Conservation (phyloP, 2,797 vertebrate genomes). For the Pangasius djambal region DNA sequence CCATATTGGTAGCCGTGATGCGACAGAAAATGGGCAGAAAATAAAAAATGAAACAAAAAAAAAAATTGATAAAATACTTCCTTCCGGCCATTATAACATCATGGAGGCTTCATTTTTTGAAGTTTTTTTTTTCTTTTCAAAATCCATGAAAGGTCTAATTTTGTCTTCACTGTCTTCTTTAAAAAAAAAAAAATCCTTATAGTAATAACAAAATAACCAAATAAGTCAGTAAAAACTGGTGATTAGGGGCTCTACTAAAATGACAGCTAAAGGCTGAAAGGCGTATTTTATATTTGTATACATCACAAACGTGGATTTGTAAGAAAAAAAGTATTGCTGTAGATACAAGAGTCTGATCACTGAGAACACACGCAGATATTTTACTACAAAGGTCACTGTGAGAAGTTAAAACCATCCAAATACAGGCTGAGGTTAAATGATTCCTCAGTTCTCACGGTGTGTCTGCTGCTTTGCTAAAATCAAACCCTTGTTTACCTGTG, state of each 20-base stretch:
- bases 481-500: constrained; percentile 13
- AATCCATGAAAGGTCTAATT: neutral
- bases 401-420: neutral
- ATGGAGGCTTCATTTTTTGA: neutral
- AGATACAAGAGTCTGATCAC: neutral
- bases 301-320: neutral
- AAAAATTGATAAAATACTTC: neutral
- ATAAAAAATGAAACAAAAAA: neutral
- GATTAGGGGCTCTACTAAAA: neutral
- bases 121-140: neutral
- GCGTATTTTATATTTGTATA: neutral
- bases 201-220: neutral
- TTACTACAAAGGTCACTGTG: neutral
- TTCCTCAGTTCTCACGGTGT: neutral
- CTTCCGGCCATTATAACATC: neutral
- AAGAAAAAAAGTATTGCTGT: neutral
- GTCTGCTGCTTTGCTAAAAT: neutral
- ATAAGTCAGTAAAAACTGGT: neutral
- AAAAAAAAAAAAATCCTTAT: neutral
- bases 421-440: neutral
- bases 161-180: neutral
- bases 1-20: neutral
- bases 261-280: neutral
- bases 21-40: neutral
- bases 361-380: neutral